These are phyloP conservation scores for Ellobium chinense DNA, from an alignment of 2,888 invertebrate genomes.

Conservation along the genomic window DNA sequence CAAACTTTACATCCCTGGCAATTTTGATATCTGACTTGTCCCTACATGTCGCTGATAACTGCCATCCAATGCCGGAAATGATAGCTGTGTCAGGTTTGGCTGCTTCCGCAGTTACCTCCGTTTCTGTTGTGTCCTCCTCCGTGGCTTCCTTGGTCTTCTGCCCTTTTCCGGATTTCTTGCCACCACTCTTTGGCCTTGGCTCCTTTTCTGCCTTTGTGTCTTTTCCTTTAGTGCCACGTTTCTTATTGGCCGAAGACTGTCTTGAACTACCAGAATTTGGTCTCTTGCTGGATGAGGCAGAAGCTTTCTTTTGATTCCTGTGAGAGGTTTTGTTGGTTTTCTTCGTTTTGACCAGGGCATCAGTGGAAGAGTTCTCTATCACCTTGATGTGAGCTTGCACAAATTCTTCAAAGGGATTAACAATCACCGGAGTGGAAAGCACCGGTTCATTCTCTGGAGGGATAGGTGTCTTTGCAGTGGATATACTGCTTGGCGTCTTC, in stretches of 20 bases:
- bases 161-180: conserved; percentile 54
- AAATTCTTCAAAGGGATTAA: conserved; percentile 71
- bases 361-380: conserved; percentile 57
- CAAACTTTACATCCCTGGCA: conserved; percentile 53
- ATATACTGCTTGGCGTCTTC: background rate
- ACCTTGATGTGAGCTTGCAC: conserved; percentile 60
- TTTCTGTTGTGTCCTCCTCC: conserved; percentile 10
- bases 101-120: conserved; percentile 54
- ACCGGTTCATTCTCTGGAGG: conserved; percentile 42
- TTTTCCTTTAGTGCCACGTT: conserved; percentile 58
- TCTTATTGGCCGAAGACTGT: conserved; percentile 60
- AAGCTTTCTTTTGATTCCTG: conserved; percentile 52
- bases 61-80: conserved; percentile 75
- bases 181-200: conserved; percentile 65
- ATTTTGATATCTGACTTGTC: conserved; percentile 66
- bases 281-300: conserved; percentile 30
- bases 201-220: conserved; percentile 54
- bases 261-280: conserved; percentile 52
- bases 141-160: conserved; percentile 57
- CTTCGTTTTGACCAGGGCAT: conserved; percentile 54
- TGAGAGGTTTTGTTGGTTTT: conserved; percentile 58
- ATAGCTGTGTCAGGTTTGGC: conserved; percentile 66
- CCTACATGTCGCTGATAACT: conserved; percentile 66
- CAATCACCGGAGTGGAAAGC: conserved; percentile 66
- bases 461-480: background rate